Evolutionary conservation across 1,140 invertebrate genomes (phyloP), one percentile per base, ranked within the genome.

Genomic region (Ips typographus): DNA sequence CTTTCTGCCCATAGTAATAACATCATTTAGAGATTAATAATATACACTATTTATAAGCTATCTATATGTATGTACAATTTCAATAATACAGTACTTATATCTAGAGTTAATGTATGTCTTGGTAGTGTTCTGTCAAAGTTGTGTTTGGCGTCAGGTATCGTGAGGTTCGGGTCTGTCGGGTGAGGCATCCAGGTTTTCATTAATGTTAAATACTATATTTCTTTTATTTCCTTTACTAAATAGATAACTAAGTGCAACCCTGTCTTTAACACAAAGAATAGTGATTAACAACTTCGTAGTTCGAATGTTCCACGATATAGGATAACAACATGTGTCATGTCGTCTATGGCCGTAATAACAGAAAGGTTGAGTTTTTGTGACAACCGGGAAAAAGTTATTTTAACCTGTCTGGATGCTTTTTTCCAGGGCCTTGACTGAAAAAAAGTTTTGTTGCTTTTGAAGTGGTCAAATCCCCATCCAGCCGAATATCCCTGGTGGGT

Each of bases 311-410:
- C 63, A 75, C 73, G 77, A 77, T 79, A 79, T 79, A 74, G 60
- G 77, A 79, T 79, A 74, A 76, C 76, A 79, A 79, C 77, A 78
- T 78, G 77, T 79, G 77, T 79, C 77, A 76, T 22, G 22, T 77
- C 76, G 57, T 71, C 55, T 55, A 70, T 71, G 65, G 68, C 58
- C 53, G 69, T 71, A 68, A 72, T 73, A 74, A 65, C 56, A 69
- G 65, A 68, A 72, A 67, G 69, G 53, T 58, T 61, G 63, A 44
- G 57, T 68, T 73, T 71, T 49, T 40, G 51, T 58, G 66, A 65
- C 53, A 67, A 61, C 40, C 8, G 64, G 65, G 73, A 73, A 71
- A 22, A 64, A 61, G 56, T 66, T 66, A 68, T 71, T 67, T 70
- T 69, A 62, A 75, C 74, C 72, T 74, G 74, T 67, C 70, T 22